Percentiles rank a stretch among this genome's conserved stretches.
These are phyloP conservation scores for Parnassius smintheus DNA, from an alignment of 2,888 invertebrate genomes.

Conservation along the genomic window DNA sequence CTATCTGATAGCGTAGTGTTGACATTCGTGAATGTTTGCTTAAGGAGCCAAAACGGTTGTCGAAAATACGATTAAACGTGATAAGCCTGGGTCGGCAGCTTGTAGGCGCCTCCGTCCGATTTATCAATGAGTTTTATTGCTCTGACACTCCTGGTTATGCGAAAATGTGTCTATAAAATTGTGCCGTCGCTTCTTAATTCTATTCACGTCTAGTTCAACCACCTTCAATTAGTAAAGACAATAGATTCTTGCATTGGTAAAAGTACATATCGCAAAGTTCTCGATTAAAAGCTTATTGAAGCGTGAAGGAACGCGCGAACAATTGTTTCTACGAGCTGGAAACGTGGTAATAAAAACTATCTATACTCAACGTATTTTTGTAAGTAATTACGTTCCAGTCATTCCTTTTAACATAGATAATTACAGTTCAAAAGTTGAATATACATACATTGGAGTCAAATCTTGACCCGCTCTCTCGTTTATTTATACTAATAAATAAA, in stretches of 20 bases:
- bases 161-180: slow-evolving; percentile 48
- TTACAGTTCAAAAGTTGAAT: slow-evolving; percentile 3
- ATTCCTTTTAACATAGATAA: slow-evolving; percentile 11
- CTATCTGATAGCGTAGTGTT: slow-evolving; percentile 74
- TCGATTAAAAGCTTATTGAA: slow-evolving; percentile 19
- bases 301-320: slow-evolving; percentile 26
- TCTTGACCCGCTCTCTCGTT: background rate
- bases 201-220: slow-evolving; percentile 13
- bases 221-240: slow-evolving; percentile 26
- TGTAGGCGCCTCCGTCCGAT: slow-evolving; percentile 61
- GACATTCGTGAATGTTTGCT: slow-evolving; percentile 73
- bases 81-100: slow-evolving; percentile 69
- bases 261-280: slow-evolving; percentile 3
- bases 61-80: slow-evolving; percentile 70
- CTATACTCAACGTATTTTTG: background rate
- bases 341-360: slow-evolving; percentile 1
- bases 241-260: slow-evolving; percentile 13
- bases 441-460: background rate
- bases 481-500: slow-evolving; percentile 3
- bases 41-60: slow-evolving; percentile 79
- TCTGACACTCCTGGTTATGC: slow-evolving; percentile 53
- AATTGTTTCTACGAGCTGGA: slow-evolving; percentile 5
- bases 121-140: slow-evolving; percentile 63
- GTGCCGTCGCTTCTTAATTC: slow-evolving; percentile 2
- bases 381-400: background rate